Conservation (phyloP, 2,888 invertebrate species). For the Agrenia bidenticulata region DNA sequence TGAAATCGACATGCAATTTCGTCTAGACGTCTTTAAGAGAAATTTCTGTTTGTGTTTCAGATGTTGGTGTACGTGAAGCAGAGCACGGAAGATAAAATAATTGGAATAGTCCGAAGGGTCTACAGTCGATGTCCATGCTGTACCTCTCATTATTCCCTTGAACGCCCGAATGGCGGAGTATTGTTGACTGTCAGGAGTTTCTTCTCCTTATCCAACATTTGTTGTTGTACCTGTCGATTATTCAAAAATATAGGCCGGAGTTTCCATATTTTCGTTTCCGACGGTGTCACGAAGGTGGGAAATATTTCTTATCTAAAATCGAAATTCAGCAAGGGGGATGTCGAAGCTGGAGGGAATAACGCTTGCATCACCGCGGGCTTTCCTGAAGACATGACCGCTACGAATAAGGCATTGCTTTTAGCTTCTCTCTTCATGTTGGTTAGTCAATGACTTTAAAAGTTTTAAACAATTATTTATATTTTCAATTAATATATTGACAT, state of each 20-base stretch:
- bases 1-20: constrained; percentile 16
- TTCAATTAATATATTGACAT: too few relatives aligned
- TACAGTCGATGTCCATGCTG: constrained; percentile 27
- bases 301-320: constrained; percentile 28
- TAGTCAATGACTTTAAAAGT: too few relatives aligned
- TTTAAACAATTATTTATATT: too few relatives aligned
- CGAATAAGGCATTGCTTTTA: constrained; percentile 41
- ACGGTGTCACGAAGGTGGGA: constrained; percentile 40
- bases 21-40: too few relatives aligned
- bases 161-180: constrained; percentile 45
- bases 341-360: constrained; percentile 27
- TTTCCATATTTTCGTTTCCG: constrained; percentile 23
- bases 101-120: constrained; percentile 38
- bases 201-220: constrained; percentile 18
- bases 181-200: constrained; percentile 36
- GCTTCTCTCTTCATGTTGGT: constrained; percentile 43
- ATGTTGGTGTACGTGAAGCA: constrained; percentile 43
- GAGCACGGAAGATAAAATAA: constrained; percentile 33
- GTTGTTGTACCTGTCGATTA: constrained; percentile 32
- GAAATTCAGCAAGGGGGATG: constrained; percentile 33
- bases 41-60: constrained; percentile 9
- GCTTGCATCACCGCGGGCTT: constrained; percentile 30
- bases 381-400: constrained; percentile 37
- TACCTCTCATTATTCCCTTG: constrained; percentile 36
- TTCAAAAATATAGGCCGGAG: constrained; percentile 1